Evolutionary conservation across 2,888 invertebrate genomes (phyloP), one percentile per base, ranked within the genome.

Genomic region (Ephialtes manifestator): DNA sequence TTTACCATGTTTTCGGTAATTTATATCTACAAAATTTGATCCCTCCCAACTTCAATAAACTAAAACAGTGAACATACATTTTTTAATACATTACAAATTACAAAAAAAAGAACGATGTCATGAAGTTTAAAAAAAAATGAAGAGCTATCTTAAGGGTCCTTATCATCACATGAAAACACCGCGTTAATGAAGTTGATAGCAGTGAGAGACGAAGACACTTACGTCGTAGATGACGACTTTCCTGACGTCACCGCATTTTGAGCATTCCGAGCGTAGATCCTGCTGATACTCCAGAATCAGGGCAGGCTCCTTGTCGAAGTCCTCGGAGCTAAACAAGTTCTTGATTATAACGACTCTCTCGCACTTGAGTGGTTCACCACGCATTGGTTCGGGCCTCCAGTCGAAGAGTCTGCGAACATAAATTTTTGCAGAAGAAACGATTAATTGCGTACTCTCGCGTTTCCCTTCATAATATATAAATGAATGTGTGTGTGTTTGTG

Each of bases 361-460:
- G 93, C 98, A 97, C 92, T 98, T 98, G 0, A 97, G 96, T 72
- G 98, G 95, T 91, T 98, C 97, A 0, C 98, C 98, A 46, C 97
- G 95, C 92, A 98, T 95, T 93, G 98, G 98, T 90, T 99, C 99
- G 0, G 99, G 99, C 84, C 98, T 95, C 99, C 99, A 99, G 93
- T 98, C 99, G 93, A 99, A 98, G 70, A 99, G 95, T 92, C 97
- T 97, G 89, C 18, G 91, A 85, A 83, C 82, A 85, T 79, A 82
- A 65, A 84, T 85, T 83, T 75, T 70, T 75, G 10, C 67, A 20
- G 39, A n/a, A 18, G 72, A 31, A 55, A 58, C 71, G 71, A 84
- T 78, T 78, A 83, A 77, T 85, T 18, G 20, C 83, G 72, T 51
- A 55, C 43, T 46, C 43, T 39, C 63, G 53, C 60, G 39, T 46